phyloP scores from a whole-genome alignment of 2,113 vertebrate genomes.

The Poecilia latipinna region DNA sequence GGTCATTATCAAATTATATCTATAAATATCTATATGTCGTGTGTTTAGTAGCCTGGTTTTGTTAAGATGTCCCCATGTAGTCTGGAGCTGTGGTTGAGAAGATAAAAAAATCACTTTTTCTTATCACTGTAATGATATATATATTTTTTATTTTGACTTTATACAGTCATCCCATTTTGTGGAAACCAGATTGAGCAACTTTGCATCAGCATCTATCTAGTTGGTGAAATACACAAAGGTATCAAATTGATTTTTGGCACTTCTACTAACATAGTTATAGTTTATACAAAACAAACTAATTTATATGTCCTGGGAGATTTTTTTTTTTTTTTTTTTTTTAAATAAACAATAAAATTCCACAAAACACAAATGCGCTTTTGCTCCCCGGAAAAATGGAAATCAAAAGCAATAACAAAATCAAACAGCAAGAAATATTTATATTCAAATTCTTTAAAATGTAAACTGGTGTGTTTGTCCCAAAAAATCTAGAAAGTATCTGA shows the following conservation, averaged over 20 bases:
- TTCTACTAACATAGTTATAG: constrained; percentile 10
- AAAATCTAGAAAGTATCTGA: neutral
- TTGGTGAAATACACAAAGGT: neutral
- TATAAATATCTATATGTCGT: too few species aligned
- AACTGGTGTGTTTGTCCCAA: constrained; percentile 8
- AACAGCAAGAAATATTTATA: neutral
- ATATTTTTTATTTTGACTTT: too few species aligned
- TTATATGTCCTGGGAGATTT: constrained; percentile 46
- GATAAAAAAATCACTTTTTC: too few species aligned
- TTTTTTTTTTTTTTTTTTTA: constrained; percentile 61
- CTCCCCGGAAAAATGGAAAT: constrained; percentile 1
- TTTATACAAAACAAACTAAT: constrained; percentile 17
- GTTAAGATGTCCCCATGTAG: too few species aligned
- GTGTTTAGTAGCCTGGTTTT: too few species aligned
- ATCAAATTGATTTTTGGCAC: constrained; percentile 11
- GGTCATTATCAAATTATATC: too few species aligned
- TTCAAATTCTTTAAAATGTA: neutral
- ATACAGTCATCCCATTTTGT: too few species aligned
- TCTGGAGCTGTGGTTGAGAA: too few species aligned
- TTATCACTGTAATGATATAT: too few species aligned
- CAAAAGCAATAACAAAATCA: neutral
- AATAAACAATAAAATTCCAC: constrained; percentile 65
- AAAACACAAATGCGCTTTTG: constrained; percentile 47
- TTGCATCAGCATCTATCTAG: too few species aligned
- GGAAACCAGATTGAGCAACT: too few species aligned